Evolutionary conservation across 2,888 invertebrate species (phyloP), one percentile per base, ranked within the genome.

Genomic region (Automeris io): DNA sequence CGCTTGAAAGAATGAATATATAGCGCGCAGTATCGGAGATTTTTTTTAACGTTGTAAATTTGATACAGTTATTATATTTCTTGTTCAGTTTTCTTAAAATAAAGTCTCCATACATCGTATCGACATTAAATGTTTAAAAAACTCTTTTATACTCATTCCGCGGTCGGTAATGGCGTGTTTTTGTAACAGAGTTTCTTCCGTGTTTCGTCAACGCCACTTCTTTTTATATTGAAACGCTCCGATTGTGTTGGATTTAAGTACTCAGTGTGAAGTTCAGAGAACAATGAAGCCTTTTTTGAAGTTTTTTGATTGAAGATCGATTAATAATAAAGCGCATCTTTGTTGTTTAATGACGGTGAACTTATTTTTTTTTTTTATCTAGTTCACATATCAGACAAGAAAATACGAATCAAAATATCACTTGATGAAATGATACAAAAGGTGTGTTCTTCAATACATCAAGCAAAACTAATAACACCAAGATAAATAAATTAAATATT

Each of bases 201-300:
- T 18, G 12, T 40, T 35, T 40, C 39, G 19, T 35, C 35, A 35
- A 32, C 24, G 23, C 19, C 9, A 32, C 23, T 40, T 35, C 23
- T 34, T 40, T 40, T 35, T 18, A 32, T 22, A 35, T 32, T 19
- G 39, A 32, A 25, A 40, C 35, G 39, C 35, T 39, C 39, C 39
- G 35, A 32, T 40, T 40, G 29, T 19, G 13, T 35, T 35, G 18
- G 22, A 29, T 29, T 22, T 39, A n/a, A n/a, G n/a, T n/a, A 39
- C 39, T 35, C 19, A 18, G 31, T 35, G 24, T 32, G 23, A 39
- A 39, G 29, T 35, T 31, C 31, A 18, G 12, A 26, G 22, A 25
- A 39, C 18, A 21, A 13, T 22, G 6, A 5, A 12, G 16, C 13
- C 23, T 13, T 23, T 34, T 4, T 11, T 6, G 26, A 26, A 11